Base-by-base conservation (phyloP, 2,797 vertebrate species). In the Parotocinclus haroldoi region DNA sequence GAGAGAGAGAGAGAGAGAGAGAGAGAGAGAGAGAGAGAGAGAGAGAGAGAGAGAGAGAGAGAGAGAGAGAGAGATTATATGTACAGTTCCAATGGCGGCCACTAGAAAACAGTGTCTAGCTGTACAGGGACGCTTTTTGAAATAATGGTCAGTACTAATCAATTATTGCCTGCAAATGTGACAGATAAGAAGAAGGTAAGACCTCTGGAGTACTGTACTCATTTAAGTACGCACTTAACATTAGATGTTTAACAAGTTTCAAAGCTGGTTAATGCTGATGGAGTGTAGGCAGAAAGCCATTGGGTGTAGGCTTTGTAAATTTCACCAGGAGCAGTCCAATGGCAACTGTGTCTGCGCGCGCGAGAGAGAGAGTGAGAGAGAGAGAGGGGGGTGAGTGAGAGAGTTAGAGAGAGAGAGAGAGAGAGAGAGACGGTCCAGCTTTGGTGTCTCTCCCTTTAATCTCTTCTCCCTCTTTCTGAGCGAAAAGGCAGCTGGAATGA, bases 231-330 rank as follows among this genome's bases (percentile, higher is more conserved):
- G 27, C 27, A 27, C 40, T 42, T 48, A 48, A 14, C 12, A 13
- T 14, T n/a, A 13, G 13, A 48, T 48, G 13, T 48, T 11, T 13
- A 48, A 14, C 10, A 72, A 66, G 66, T 75, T 81, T 75, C 72
- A 75, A 74, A 67, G 74, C 84, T 87, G 82, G 79, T 86, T 87
- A 85, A 84, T 80, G 85, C 90, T 77, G 91, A 92, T 89, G 88
- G 85, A 89, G 84, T 88, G 89, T 79, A 88, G 86, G 90, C 88
- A 74, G 88, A 82, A 89, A 89, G 84, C 91, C 71, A 96, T 94
- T 96, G 94, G 94, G 89, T 95, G 92, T 85, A 50, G 88, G 89
- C 89, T 93, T 83, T 81, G 91, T 87, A 93, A 89, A 94, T 92
- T 92, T 89, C 87, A 90, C 88, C 87, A 88, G 75, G 84, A 87